phyloP scores from a whole-genome alignment of 92 coral and sea anemone genomes.

The Umimayanthus chanpuru region DNA sequence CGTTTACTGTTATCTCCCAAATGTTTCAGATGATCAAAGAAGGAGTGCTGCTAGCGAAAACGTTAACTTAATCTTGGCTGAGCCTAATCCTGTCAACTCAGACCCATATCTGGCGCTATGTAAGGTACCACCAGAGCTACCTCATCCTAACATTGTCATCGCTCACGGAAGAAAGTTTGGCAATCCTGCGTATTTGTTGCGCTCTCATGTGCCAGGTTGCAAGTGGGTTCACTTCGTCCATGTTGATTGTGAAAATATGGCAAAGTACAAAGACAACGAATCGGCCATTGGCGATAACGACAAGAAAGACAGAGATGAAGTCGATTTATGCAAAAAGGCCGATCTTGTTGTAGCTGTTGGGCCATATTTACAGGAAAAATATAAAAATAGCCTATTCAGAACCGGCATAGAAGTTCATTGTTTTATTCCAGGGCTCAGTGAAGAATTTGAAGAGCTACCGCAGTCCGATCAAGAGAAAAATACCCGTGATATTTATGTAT shows the following conservation, averaged over 20 bases:
- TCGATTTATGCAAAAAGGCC: conserved; percentile 25
- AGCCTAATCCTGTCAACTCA: not conserved
- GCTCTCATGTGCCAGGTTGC: not conserved
- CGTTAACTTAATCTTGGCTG: conserved; percentile 5
- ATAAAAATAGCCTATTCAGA: not conserved
- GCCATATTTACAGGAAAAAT: conserved; percentile 14
- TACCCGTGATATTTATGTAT: conserved; percentile 4
- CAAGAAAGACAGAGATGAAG: conserved; percentile 20
- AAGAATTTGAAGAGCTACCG: not conserved
- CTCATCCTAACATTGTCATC: conserved; percentile 32
- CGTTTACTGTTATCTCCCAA: conserved; percentile 20
- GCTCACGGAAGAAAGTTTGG: conserved; percentile 42
- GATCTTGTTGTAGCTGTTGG: conserved; percentile 48
- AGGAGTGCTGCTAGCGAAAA: not conserved
- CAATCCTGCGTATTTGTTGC: conserved; percentile 22
- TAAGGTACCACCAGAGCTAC: conserved; percentile 31
- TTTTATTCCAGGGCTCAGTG: conserved; percentile 38
- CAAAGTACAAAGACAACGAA: conserved; percentile 26
- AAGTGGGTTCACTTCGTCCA: conserved; percentile 49
- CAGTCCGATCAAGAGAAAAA: not conserved
- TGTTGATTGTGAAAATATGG: conserved; percentile 42
- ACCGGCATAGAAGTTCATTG: not conserved
- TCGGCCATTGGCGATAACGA: not conserved
- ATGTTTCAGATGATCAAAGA: not conserved
- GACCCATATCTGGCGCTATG: not conserved